A percentile compares a stretch with the other conserved stretches of the same genome.
Evolutionary conservation across 2,797 vertebrate species (phyloP).

Genomic region (Emys orbicularis): DNA sequence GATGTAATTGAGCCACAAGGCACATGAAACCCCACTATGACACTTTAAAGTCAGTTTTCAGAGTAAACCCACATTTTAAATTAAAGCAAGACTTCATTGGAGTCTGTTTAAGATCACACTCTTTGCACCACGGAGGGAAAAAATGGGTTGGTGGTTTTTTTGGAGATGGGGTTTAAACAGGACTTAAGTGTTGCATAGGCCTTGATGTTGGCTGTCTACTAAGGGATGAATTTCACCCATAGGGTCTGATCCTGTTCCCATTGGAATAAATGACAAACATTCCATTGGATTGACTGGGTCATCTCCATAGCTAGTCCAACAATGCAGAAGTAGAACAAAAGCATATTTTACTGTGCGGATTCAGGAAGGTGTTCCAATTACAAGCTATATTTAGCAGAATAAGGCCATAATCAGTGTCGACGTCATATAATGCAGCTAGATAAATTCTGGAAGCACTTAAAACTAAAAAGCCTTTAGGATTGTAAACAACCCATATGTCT

Average conservation of each 20-base stretch:
- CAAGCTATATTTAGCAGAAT: constrained; percentile 63
- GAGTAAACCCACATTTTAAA: neutral
- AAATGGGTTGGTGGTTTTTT: neutral
- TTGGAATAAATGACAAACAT: neutral
- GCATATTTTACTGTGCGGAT: neutral
- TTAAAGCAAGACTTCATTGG: neutral
- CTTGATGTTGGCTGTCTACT: neutral
- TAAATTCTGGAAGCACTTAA: constrained; percentile 67
- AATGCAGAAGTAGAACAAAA: neutral
- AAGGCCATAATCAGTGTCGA: constrained; percentile 70
- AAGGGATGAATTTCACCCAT: neutral
- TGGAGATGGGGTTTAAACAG: neutral
- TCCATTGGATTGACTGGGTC: accelerated
- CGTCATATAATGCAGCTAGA: constrained; percentile 63
- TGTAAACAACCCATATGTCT: constrained; percentile 80
- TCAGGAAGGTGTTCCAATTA: constrained; percentile 37
- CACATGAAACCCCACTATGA: neutral
- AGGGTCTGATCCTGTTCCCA: neutral
- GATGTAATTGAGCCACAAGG: neutral
- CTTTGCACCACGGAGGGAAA: neutral
- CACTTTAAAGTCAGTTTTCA: neutral
- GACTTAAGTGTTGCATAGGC: neutral
- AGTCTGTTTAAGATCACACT: neutral
- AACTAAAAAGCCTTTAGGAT: constrained; percentile 70
- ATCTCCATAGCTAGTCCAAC: neutral